Percentiles rank a stretch among this genome's conserved stretches.
Conservation (phyloP, 2,888 invertebrate genomes). For the Hirtodrosophila trivittata region DNA sequence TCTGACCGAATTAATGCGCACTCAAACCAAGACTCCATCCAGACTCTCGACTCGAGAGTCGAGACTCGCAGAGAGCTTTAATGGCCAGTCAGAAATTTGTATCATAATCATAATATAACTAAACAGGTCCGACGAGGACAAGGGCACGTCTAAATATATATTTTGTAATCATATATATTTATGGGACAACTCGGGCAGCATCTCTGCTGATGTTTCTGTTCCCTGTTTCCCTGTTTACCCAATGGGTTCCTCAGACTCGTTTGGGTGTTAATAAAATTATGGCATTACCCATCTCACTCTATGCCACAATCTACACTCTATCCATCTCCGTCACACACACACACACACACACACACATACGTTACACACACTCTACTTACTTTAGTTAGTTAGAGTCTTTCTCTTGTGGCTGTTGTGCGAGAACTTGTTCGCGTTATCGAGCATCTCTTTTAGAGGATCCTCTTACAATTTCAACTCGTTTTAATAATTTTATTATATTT, state of each 20-base stretch:
- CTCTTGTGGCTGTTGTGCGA: not conserved
- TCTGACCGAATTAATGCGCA: constrained; percentile 75
- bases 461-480: constrained; percentile 64
- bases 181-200: constrained; percentile 59
- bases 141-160: constrained; percentile 56
- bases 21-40: constrained; percentile 23
- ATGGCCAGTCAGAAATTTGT: constrained; percentile 62
- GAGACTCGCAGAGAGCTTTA: constrained; percentile 30
- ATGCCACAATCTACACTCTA: not conserved
- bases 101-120: constrained; percentile 72
- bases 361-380: too few species aligned
- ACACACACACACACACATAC: too few species aligned
- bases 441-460: constrained; percentile 54
- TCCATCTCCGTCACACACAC: constrained; percentile 12
- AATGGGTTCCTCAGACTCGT: constrained; percentile 41
- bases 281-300: constrained; percentile 36
- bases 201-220: constrained; percentile 23
- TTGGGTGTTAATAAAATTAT: constrained; percentile 75
- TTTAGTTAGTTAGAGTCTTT: constrained; percentile 2
- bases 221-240: constrained; percentile 13
- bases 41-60: constrained; percentile 14
- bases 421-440: constrained; percentile 53
- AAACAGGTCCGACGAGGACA: constrained; percentile 56
- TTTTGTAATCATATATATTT: constrained; percentile 77
- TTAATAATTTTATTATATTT: constrained; percentile 75